Evolutionary conservation across 2,888 invertebrate species (phyloP), one percentile per base, ranked within the genome.

Genomic region (Actias luna): DNA sequence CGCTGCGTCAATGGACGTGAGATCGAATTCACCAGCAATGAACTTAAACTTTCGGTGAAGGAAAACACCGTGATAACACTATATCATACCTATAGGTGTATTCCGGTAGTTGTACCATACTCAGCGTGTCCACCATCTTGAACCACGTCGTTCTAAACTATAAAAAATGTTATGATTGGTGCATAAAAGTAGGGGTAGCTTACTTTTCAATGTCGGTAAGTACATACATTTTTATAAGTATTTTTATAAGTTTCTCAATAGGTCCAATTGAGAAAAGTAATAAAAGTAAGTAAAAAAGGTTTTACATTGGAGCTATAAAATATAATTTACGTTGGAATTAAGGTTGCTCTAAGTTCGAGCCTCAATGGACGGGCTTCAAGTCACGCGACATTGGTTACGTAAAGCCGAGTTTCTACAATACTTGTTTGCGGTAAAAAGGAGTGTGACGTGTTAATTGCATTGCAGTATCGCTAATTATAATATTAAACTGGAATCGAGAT

Each of bases 341-440:
- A 61, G 35, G 61, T 42, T 50, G 58, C 25, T 62, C 55, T 50
- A 33, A 27, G 39, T 67, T 29, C 74, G 74, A 75, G 78, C 73
- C 82, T 90, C 86, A 90, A 90, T 90, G 90, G 85, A 87, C 79
- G 72, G 65, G 62, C 70, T 72, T 72, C 74, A 66, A 80, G 87
- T 86, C 90, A 91, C 88, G 89, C 89, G 83, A 89, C 76, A 72
- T 67, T 67, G 67, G 70, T 89, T 89, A 89, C 86, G 84, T 90
- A 89, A 89, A 81, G 65, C 65, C 67, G 69, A 78, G 83, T 88
- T 87, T 82, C 82, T 81, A 81, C 80, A 82, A 82, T 81, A 81
- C 87, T 84, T 80, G 87, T 83, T 84, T 87, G 87, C 87, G 80
- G 85, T 80, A 87, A 87, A 87, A 86, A 84, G 77, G 75, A 73